These are phyloP conservation scores for Ibycter americanus DNA, from an alignment of 2,797 vertebrate genomes.

Conservation along the genomic window DNA sequence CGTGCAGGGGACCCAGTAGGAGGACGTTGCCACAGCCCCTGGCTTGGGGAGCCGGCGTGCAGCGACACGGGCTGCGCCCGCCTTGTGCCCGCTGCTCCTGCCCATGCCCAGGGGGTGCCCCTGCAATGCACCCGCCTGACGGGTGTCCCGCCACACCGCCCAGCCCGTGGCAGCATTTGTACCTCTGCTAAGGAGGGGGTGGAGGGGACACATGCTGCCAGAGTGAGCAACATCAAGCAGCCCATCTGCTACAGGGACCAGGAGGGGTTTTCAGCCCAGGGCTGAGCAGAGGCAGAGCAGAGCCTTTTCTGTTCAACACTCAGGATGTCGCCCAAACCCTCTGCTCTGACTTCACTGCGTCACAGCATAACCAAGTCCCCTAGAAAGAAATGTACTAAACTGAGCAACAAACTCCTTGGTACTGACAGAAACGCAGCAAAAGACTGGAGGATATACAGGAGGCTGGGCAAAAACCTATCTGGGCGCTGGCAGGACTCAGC, in stretches of 20 bases:
- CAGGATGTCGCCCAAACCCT: neutral
- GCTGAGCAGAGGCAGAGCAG: neutral
- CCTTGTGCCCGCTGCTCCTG: neutral
- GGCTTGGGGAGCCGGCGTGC: neutral
- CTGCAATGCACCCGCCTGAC: neutral
- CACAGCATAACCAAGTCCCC: neutral
- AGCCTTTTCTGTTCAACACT: neutral
- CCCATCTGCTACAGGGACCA: neutral
- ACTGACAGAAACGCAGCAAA: neutral
- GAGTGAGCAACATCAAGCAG: neutral
- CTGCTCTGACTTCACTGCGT: neutral
- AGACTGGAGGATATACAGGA: neutral
- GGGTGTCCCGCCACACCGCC: fast-evolving
- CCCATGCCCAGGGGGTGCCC: neutral
- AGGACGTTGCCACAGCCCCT: neutral
- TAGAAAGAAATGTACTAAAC: neutral
- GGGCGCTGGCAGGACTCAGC: neutral
- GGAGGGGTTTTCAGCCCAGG: neutral
- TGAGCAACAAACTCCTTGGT: neutral
- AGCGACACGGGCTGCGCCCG: neutral
- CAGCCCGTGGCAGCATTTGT: neutral
- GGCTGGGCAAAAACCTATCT: neutral
- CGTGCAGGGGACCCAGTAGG: neutral
- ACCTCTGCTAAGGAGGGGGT: neutral
- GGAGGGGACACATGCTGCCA: neutral